Percentiles rank a stretch among this genome's conserved stretches.
Evolutionary conservation across 2,113 vertebrate species (phyloP).

Genomic region (Gymnocephalus cernua): DNA sequence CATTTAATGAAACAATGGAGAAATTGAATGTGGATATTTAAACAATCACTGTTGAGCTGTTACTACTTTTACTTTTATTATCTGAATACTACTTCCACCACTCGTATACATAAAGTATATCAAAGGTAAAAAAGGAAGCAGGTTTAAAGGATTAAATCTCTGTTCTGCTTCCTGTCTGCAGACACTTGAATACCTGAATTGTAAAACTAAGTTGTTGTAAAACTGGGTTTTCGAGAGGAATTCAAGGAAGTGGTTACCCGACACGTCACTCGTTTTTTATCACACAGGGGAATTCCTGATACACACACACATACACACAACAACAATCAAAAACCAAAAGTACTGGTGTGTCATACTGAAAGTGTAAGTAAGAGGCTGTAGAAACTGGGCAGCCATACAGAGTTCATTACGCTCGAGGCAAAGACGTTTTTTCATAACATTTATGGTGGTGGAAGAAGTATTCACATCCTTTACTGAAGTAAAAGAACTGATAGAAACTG

Average conservation of each 20-base stretch:
- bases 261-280: background rate
- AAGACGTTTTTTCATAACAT: background rate
- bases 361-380: background rate
- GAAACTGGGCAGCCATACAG: background rate
- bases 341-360: background rate
- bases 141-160: background rate
- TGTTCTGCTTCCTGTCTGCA: background rate
- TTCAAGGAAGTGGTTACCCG: conserved; percentile 10
- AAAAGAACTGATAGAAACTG: background rate
- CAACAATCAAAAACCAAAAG: conserved; percentile 22
- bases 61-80: background rate
- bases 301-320: too few species aligned
- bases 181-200: background rate
- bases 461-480: background rate
- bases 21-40: too few species aligned
- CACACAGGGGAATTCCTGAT: background rate
- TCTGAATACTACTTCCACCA: background rate
- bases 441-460: too few species aligned
- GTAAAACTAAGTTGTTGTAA: background rate
- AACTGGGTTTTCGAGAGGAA: too few species aligned
- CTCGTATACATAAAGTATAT: background rate
- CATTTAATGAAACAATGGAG: too few species aligned
- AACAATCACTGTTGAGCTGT: background rate
- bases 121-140: background rate
- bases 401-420: background rate